Evolutionary conservation across 64 coral and sea anemone genomes (phyloP), one percentile per base, ranked within the genome.

Genomic region (Actinia tenebrosa): DNA sequence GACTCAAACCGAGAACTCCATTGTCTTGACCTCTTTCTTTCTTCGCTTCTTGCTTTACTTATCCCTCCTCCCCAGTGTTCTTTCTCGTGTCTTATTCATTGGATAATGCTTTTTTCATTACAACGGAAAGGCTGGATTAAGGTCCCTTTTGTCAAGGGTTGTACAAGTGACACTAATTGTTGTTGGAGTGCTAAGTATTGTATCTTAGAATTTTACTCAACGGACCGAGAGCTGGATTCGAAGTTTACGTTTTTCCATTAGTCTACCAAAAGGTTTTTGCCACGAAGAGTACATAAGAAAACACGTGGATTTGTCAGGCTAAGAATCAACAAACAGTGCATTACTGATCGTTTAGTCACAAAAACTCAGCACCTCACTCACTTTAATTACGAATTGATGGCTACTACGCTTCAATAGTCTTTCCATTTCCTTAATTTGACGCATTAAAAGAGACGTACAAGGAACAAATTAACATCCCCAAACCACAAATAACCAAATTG

Each of bases 401-500:
- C 63, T 66, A 66, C 63, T 66, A 23, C 63, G 63, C 63, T 66
- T 66, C 63, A 66, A 23, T 66, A 20, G 63, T 23, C 63, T 23
- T n/a, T 66, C n/a, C 63, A 66, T 66, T 66, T 66, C 63, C 63
- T 66, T 66, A 66, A 66, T 66, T 66, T 66, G 63, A 66, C 63
- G 63, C 9, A 66, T 66, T 37, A 66, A 66, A 66, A 66, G 63
- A 23, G 22, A 23, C 15, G 63, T 66, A 66, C 69, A 75, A 75
- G 69, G 69, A 42, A 75, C 69, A 75, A 75, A 75, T 75, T 75
- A 75, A 75, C 44, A 81, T 81, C 79, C 63, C 16, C 4, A 55
- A 61, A 85, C 83, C 83, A 45, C 83, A 64, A 64, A 85, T 85
- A 61, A 30, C 50, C 50, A 64, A 58, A 85, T 85, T 85, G 60